phyloP scores from a whole-genome alignment of 2,888 invertebrate species.

The Allolobophora icterica region DNA sequence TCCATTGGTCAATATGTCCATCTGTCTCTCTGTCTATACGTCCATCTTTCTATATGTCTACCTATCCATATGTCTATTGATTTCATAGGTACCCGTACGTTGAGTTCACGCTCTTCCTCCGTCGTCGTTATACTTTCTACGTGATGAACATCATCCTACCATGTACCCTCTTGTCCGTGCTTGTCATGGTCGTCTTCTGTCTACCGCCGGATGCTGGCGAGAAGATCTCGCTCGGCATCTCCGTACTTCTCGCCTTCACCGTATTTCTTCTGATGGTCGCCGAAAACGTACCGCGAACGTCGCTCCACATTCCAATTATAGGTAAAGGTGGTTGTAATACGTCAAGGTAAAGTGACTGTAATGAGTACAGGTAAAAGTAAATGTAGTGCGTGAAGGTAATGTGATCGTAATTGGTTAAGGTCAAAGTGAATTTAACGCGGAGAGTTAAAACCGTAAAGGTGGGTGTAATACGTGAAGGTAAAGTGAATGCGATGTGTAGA shows the following conservation, averaged over 20 bases:
- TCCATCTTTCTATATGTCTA: background rate
- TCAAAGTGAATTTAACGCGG: background rate
- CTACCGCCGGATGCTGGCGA: constrained; percentile 58
- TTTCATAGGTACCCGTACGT: constrained; percentile 30
- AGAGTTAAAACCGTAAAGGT: background rate
- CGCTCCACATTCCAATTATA: constrained; percentile 50
- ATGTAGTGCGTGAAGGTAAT: background rate
- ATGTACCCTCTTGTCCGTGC: constrained; percentile 49
- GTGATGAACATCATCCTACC: constrained; percentile 37
- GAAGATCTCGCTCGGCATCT: constrained; percentile 44
- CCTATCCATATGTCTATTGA: background rate
- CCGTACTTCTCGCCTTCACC: constrained; percentile 35
- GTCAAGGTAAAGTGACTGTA: background rate
- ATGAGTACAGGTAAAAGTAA: background rate
- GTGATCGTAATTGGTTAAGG: background rate
- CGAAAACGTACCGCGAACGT: constrained; percentile 54
- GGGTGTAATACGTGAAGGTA: too few species aligned
- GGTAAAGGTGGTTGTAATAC: background rate
- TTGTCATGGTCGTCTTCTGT: constrained; percentile 56
- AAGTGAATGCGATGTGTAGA: too few species aligned
- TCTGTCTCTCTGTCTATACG: background rate
- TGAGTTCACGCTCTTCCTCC: constrained; percentile 46
- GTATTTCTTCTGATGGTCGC: constrained; percentile 40
- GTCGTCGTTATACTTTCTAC: constrained; percentile 47
- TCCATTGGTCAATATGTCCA: too few species aligned